These are phyloP conservation scores for Eueremaeus valkanovi DNA, from an alignment of 2,888 invertebrate genomes.

Conservation along the genomic window DNA sequence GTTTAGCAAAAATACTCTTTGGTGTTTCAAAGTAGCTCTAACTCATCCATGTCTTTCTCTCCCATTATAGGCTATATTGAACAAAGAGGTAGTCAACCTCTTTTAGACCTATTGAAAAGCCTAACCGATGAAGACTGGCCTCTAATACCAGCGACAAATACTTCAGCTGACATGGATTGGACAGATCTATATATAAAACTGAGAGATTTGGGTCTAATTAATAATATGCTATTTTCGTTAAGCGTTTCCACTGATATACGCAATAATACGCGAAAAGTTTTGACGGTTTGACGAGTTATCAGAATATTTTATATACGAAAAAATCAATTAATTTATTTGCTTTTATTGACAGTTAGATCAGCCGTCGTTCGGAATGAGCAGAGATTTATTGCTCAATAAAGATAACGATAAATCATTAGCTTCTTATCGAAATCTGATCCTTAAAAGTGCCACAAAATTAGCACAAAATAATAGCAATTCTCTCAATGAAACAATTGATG, in stretches of 20 bases:
- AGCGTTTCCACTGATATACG: conserved; percentile 2
- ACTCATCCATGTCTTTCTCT: too few relatives aligned
- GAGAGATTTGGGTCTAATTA: neutral
- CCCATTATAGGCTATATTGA: neutral
- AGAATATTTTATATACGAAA: too few relatives aligned
- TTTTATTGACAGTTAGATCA: conserved; percentile 31
- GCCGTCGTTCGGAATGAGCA: neutral
- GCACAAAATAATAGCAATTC: conserved; percentile 56
- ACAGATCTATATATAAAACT: neutral
- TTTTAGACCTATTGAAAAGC: too few relatives aligned
- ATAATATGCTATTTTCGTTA: conserved; percentile 11
- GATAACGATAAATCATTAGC: conserved; percentile 73
- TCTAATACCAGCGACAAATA: neutral
- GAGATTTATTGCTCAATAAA: conserved; percentile 33
- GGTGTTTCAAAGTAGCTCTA: too few relatives aligned
- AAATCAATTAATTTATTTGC: too few relatives aligned
- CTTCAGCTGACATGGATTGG: neutral
- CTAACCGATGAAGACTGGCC: neutral
- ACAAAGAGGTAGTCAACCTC: neutral
- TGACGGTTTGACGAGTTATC: neutral
- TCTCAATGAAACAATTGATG: conserved; percentile 67
- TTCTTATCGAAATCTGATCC: conserved; percentile 58
- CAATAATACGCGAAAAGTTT: conserved; percentile 13
- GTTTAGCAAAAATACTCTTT: too few relatives aligned
- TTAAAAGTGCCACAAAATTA: conserved; percentile 75